phyloP scores from a whole-genome alignment of 2,113 vertebrate genomes.

The Osmerus eperlanus region DNA sequence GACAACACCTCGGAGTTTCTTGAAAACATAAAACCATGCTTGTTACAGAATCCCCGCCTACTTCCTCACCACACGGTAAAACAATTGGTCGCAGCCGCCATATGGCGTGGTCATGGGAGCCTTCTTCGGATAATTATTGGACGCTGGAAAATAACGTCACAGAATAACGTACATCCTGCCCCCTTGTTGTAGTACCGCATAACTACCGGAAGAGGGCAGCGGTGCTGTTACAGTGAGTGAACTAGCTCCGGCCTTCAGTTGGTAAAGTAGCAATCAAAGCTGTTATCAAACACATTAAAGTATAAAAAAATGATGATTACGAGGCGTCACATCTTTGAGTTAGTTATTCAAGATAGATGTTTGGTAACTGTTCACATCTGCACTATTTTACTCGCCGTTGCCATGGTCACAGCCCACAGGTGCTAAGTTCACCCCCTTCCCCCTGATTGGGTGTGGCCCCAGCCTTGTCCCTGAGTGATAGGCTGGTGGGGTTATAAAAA shows the following conservation, averaged over 20 bases:
- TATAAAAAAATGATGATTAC: no score
- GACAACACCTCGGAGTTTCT: constrained; percentile 73
- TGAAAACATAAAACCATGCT: constrained; percentile 37
- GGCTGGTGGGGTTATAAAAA: background rate
- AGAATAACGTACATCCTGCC: constrained; percentile 40
- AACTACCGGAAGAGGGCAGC: no score
- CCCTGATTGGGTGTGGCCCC: background rate
- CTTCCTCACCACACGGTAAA: background rate
- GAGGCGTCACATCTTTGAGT: no score
- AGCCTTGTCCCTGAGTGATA: background rate
- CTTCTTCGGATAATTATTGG: constrained; percentile 50
- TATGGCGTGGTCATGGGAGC: background rate
- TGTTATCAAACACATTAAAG: no score
- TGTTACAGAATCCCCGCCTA: constrained; percentile 41
- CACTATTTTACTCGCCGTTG: background rate
- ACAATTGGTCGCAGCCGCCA: constrained; percentile 28
- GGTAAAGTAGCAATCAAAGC: no score
- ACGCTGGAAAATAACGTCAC: constrained; percentile 17
- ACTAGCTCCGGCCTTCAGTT: no score
- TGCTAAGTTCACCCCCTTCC: background rate
- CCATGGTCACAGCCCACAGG: background rate
- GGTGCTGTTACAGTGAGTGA: no score
- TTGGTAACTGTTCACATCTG: no score
- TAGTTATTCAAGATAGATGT: no score
- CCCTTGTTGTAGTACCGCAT: background rate